These are phyloP conservation scores for Turritopsis rubra DNA, from an alignment of 30 jellyfish, hydroid and myxozoan species.

Conservation along the genomic window DNA sequence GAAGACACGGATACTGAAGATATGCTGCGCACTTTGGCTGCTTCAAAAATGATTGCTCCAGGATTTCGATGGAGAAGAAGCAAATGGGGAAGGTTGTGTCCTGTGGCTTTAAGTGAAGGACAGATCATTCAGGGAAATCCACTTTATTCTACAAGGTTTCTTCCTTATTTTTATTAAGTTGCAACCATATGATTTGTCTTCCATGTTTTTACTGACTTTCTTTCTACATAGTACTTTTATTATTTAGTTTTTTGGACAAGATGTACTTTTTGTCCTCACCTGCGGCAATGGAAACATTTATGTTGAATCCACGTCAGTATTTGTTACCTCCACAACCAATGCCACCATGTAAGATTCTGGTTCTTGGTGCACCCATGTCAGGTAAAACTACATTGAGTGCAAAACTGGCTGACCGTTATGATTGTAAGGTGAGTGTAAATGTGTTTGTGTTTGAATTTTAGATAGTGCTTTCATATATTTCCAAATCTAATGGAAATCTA, in stretches of 20 bases:
- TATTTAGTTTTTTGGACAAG: constrained; percentile 65
- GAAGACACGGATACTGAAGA: constrained; percentile 90
- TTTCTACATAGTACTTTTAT: not conserved
- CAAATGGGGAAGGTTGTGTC: constrained; percentile 87
- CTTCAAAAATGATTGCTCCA: constrained; percentile 64
- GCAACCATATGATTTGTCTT: too few relatives aligned
- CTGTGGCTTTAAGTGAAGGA: constrained; percentile 83
- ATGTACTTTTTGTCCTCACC: constrained; percentile 65
- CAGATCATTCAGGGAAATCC: constrained; percentile 65
- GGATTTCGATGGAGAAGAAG: constrained; percentile 94
- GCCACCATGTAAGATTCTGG: constrained; percentile 60
- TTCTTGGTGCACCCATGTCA: constrained; percentile 82
- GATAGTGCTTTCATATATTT: too few relatives aligned
- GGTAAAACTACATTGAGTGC: constrained; percentile 74
- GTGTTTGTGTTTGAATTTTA: too few relatives aligned
- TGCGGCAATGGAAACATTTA: constrained; percentile 62
- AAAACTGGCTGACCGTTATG: constrained; percentile 43
- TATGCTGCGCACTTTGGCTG: constrained; percentile 76
- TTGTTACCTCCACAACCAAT: constrained; percentile 64
- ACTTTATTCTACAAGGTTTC: constrained; percentile 82
- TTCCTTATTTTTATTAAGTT: too few relatives aligned
- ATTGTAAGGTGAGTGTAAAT: constrained; percentile 43
- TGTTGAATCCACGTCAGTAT: constrained; percentile 64
- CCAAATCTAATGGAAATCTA: too few relatives aligned
- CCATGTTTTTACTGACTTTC: not conserved